Evolutionary conservation across 2,888 invertebrate genomes (phyloP).

Genomic region (Harpalus rufipes): DNA sequence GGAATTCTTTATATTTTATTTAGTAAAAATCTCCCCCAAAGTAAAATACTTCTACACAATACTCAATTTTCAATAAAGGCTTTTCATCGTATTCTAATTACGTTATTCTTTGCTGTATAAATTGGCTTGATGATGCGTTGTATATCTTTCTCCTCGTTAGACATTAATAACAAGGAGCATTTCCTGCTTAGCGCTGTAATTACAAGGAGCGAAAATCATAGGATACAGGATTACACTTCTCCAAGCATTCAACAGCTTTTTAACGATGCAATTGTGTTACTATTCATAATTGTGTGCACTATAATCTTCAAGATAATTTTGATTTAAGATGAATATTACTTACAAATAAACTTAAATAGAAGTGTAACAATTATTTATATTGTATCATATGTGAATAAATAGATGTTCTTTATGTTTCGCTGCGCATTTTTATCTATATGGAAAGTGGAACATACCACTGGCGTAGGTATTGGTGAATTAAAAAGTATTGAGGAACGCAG

Average conservation of each 20-base stretch:
- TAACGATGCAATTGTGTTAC: conserved; percentile 37
- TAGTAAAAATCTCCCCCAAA: neutral
- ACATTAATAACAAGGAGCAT: conserved; percentile 33
- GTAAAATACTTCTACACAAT: neutral
- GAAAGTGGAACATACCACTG: no score
- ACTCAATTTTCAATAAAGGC: neutral
- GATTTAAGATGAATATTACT: neutral
- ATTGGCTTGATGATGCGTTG: conserved; percentile 41
- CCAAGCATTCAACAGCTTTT: conserved; percentile 30
- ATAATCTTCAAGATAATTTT: conserved; percentile 4
- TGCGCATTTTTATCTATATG: no score
- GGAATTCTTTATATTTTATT: neutral
- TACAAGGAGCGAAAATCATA: conserved; percentile 39
- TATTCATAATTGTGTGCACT: conserved; percentile 34
- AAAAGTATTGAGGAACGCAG: no score
- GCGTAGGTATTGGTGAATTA: no score
- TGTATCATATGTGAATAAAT: no score
- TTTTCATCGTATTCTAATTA: neutral
- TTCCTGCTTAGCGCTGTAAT: conserved; percentile 28
- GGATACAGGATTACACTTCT: conserved; percentile 34
- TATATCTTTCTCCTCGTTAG: conserved; percentile 33
- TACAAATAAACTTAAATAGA: neutral
- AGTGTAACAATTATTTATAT: neutral
- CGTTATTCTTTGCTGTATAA: conserved; percentile 17
- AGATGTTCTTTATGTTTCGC: no score